Evolutionary conservation across 2,888 invertebrate genomes (phyloP).

Genomic region (Halictus quadricinctus): DNA sequence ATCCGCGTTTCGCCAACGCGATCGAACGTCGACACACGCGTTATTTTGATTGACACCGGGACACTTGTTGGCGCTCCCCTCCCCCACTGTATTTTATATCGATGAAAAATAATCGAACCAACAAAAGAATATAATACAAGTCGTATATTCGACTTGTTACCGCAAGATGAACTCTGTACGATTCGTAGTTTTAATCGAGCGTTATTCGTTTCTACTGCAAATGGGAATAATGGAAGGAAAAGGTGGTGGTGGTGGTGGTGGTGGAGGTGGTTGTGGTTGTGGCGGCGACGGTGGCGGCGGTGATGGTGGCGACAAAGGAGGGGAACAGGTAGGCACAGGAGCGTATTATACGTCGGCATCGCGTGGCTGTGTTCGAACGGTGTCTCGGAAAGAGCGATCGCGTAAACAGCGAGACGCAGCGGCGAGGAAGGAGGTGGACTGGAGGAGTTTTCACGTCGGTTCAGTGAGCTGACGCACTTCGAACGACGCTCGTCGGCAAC

Average conservation of each 20-base stretch:
- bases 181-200: neutral
- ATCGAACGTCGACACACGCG: neutral
- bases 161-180: neutral
- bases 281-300: conserved; percentile 5
- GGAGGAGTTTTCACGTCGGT: conserved; percentile 56
- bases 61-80: neutral
- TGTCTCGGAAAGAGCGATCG: conserved; percentile 56
- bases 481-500: conserved; percentile 70
- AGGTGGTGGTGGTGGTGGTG: conserved; percentile 16
- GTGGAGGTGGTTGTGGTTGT: conserved; percentile 10
- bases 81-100: neutral
- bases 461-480: conserved; percentile 77
- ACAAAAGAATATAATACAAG: neutral
- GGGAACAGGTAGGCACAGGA: conserved; percentile 18
- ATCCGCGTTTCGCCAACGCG: neutral
- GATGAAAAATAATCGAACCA: neutral
- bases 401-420: conserved; percentile 27
- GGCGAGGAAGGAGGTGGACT: conserved; percentile 52
- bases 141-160: neutral
- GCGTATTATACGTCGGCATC: conserved; percentile 51
- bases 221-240: neutral
- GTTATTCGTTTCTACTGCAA: neutral
- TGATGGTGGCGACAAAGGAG: conserved; percentile 19
- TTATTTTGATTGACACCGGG: neutral
- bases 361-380: conserved; percentile 51